phyloP scores from a whole-genome alignment of 2,888 invertebrate species.

The Conchocele bisecta region DNA sequence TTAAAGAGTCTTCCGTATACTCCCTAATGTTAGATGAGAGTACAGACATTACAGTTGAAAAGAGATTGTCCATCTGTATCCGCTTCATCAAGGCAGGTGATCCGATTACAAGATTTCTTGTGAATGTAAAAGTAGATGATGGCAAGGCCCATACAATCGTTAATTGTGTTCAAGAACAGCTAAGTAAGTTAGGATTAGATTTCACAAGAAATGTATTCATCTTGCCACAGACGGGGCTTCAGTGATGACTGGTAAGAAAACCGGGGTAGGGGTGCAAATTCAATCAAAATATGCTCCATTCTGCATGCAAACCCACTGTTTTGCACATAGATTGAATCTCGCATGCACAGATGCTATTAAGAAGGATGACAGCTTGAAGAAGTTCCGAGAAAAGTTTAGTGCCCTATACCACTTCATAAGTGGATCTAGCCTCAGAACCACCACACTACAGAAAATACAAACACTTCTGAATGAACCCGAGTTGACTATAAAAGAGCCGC shows the following conservation, averaged over 20 bases:
- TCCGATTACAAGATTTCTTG: constrained; percentile 23
- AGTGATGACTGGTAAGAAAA: constrained; percentile 40
- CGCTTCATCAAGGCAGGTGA: constrained; percentile 36
- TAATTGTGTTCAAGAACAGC: background rate
- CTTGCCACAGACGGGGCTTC: constrained; percentile 51
- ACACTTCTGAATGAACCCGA: constrained; percentile 43
- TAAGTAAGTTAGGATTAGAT: constrained; percentile 9
- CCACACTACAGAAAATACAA: constrained; percentile 40
- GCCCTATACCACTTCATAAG: constrained; percentile 43
- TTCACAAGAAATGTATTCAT: constrained; percentile 21
- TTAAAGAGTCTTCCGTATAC: constrained; percentile 1
- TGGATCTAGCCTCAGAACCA: constrained; percentile 36
- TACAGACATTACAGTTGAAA: constrained; percentile 41
- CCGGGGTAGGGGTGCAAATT: constrained; percentile 38
- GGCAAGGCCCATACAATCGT: constrained; percentile 35
- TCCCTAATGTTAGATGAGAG: constrained; percentile 47
- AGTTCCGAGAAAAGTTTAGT: constrained; percentile 51
- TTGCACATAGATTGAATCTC: constrained; percentile 42
- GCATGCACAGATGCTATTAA: constrained; percentile 50
- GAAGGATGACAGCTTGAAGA: constrained; percentile 30
- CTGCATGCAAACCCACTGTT: constrained; percentile 43
- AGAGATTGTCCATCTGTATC: constrained; percentile 37
- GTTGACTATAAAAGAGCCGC: constrained; percentile 45
- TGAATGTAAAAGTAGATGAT: constrained; percentile 32
- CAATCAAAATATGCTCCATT: constrained; percentile 39